Conservation (phyloP, 2,113 vertebrate genomes). For the Antigone vipio region DNA sequence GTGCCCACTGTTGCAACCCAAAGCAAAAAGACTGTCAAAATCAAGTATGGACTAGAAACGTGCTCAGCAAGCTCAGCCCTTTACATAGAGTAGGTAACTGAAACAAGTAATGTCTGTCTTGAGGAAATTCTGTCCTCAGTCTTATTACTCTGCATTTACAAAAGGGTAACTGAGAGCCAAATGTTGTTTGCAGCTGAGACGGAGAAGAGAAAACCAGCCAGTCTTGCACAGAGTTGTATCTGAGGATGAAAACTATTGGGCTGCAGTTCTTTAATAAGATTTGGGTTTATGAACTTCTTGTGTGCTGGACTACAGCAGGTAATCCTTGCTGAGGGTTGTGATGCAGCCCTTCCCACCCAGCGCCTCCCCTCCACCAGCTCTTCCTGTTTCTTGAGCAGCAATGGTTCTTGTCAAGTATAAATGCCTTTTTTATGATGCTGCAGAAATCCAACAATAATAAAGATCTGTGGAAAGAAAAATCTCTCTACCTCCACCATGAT, state of each 20-base stretch:
- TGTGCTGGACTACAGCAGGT: neutral
- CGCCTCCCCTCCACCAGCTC: neutral
- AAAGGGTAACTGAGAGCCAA: neutral
- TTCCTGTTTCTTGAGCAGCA: neutral
- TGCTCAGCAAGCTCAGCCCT: neutral
- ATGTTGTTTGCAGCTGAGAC: neutral
- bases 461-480: neutral
- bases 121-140: neutral
- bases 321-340: neutral
- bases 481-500: neutral
- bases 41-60: neutral
- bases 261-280: neutral
- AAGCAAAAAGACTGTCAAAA: neutral
- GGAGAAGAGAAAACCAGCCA: neutral
- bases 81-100: neutral
- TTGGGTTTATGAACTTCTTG: neutral
- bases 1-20: neutral
- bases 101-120: neutral
- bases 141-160: neutral
- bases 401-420: neutral
- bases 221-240: no score
- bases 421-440: neutral
- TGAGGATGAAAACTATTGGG: neutral
- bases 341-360: neutral
- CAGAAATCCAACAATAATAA: neutral